Evolutionary conservation across 2,113 vertebrate species (phyloP).

Genomic region (Passer montanus): DNA sequence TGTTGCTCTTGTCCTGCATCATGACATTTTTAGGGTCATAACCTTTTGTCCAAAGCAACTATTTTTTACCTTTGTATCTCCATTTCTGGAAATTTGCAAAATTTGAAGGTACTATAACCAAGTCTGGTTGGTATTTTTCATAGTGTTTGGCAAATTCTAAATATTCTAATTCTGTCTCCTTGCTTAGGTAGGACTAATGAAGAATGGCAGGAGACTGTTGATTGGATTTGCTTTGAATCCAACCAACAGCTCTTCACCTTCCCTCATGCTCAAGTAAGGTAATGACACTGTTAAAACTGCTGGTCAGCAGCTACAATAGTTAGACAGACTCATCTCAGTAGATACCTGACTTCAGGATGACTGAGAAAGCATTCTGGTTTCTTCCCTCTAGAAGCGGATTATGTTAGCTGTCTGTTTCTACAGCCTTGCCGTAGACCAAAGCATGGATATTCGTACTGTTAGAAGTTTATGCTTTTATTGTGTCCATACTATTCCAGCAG

Average conservation of each 20-base stretch:
- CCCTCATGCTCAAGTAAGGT: neutral
- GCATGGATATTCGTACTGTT: neutral
- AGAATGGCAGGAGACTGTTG: neutral
- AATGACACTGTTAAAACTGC: neutral
- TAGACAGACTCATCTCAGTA: too few species aligned
- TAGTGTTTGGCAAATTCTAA: neutral
- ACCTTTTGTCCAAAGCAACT: neutral
- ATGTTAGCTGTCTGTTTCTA: neutral
- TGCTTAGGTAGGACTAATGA: neutral
- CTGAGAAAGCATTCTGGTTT: neutral
- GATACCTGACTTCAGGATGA: neutral
- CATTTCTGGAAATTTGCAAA: neutral
- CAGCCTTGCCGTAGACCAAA: neutral
- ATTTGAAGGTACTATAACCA: neutral
- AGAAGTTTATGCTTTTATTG: neutral
- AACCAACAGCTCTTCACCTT: accelerated
- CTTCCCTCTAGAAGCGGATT: neutral
- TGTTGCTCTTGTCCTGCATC: neutral
- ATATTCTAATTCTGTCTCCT: neutral
- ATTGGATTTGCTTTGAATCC: neutral
- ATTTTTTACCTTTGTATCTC: neutral
- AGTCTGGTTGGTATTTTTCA: neutral
- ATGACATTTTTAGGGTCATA: neutral
- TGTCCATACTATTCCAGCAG: neutral
- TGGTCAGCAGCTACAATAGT: neutral